Conservation (phyloP, 2,797 vertebrate species). For the Limnodromus scolopaceus region DNA sequence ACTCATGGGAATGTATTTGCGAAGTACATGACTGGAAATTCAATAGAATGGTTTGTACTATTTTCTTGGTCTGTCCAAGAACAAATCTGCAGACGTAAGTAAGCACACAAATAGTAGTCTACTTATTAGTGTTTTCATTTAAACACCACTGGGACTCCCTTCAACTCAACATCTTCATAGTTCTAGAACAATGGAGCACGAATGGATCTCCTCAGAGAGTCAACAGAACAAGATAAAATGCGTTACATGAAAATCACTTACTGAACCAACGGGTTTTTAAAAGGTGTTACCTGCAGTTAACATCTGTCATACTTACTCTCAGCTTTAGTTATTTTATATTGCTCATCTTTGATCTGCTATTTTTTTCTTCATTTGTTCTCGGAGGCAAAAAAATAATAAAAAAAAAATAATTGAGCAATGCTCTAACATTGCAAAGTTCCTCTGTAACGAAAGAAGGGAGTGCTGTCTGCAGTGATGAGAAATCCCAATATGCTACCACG, state of each 20-base stretch:
- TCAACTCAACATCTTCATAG: not conserved
- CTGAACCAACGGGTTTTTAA: not conserved
- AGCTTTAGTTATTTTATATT: not conserved
- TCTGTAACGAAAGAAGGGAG: not conserved
- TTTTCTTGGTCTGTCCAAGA: slow-evolving; percentile 5
- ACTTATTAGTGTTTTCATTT: not conserved
- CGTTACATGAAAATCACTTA: not conserved
- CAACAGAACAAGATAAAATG: not conserved
- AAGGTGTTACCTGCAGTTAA: not conserved
- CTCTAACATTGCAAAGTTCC: not conserved
- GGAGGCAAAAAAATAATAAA: not conserved
- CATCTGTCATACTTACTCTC: not conserved
- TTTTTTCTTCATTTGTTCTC: not conserved
- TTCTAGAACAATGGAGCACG: not conserved
- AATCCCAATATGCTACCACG: not conserved
- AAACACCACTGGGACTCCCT: not conserved
- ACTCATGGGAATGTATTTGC: slow-evolving; percentile 10
- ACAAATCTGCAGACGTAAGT: not conserved
- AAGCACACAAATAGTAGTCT: not conserved
- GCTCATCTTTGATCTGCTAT: not conserved
- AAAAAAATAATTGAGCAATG: not conserved
- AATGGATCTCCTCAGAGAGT: not conserved
- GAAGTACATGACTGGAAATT: slow-evolving; percentile 30
- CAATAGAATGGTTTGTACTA: not conserved
- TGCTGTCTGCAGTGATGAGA: not conserved